Conservation (phyloP, 2,888 invertebrate genomes). For the Drosophila nr. fundita region DNA sequence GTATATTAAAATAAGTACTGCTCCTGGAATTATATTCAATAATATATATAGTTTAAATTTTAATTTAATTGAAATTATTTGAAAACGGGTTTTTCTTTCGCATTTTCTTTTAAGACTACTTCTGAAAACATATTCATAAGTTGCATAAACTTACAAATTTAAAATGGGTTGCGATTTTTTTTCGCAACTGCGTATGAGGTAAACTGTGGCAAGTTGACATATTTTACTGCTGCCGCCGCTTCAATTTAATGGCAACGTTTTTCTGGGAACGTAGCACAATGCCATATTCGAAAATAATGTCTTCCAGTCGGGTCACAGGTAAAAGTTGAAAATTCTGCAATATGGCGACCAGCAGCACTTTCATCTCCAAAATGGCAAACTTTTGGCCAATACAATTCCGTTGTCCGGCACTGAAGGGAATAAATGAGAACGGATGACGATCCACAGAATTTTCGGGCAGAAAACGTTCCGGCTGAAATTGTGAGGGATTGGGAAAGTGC, state of each 20-base stretch:
- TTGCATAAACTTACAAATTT: background rate
- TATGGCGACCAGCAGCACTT: slow-evolving; percentile 86
- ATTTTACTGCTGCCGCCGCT: slow-evolving; percentile 8
- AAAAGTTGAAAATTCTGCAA: slow-evolving; percentile 86
- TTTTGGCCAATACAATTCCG: slow-evolving; percentile 90
- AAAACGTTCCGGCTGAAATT: slow-evolving; percentile 88
- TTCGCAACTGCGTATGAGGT: background rate
- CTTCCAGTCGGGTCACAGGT: slow-evolving; percentile 85
- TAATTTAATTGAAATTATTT: background rate
- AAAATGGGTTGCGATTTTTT: background rate
- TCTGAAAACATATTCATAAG: background rate
- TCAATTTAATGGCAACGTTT: slow-evolving; percentile 31
- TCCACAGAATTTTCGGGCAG: slow-evolving; percentile 86
- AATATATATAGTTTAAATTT: background rate
- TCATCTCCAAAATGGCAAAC: slow-evolving; percentile 89
- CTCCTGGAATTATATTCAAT: background rate
- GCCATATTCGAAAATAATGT: slow-evolving; percentile 85
- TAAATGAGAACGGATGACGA: slow-evolving; percentile 88
- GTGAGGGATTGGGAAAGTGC: slow-evolving; percentile 89
- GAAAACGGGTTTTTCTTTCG: background rate
- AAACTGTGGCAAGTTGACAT: background rate
- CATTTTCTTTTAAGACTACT: background rate
- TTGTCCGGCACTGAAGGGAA: slow-evolving; percentile 89
- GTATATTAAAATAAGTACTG: background rate
- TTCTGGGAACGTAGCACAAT: slow-evolving; percentile 81